Evolutionary conservation across 2,113 vertebrate species (phyloP).

Genomic region (Rhinolophus ferrumequinum): DNA sequence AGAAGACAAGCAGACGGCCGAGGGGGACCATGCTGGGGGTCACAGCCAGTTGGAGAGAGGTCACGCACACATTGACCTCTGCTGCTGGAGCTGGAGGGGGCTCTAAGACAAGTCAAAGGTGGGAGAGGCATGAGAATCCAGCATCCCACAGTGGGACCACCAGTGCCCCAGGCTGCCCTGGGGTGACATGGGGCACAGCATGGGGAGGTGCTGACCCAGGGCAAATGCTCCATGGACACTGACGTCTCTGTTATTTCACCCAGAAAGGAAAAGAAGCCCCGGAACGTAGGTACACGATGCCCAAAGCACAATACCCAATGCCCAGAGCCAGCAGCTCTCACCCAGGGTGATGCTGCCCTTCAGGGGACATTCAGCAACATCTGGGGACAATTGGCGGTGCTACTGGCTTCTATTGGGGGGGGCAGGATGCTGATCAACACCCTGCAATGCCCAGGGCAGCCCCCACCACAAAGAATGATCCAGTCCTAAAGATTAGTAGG

Average conservation of each 20-base stretch:
- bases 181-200: background rate
- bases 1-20: slow-evolving; percentile 91
- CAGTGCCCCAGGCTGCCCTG: background rate
- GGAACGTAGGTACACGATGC: background rate
- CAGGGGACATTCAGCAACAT: background rate
- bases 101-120: background rate
- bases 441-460: background rate
- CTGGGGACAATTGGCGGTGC: background rate
- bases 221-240: background rate
- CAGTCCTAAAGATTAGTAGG: no score
- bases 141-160: background rate
- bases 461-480: background rate
- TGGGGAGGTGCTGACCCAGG: background rate
- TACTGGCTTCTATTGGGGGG: background rate
- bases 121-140: background rate
- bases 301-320: background rate
- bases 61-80: slow-evolving; percentile 89
- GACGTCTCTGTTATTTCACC: background rate
- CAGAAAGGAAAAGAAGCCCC: background rate
- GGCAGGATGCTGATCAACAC: no score
- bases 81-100: slow-evolving; percentile 77
- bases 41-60: slow-evolving; percentile 87
- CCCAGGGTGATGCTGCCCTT: background rate
- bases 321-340: background rate
- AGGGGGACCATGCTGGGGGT: slow-evolving; percentile 90